Evolutionary conservation across 1,140 invertebrate genomes (phyloP).

Genomic region (Maniola jurtina): DNA sequence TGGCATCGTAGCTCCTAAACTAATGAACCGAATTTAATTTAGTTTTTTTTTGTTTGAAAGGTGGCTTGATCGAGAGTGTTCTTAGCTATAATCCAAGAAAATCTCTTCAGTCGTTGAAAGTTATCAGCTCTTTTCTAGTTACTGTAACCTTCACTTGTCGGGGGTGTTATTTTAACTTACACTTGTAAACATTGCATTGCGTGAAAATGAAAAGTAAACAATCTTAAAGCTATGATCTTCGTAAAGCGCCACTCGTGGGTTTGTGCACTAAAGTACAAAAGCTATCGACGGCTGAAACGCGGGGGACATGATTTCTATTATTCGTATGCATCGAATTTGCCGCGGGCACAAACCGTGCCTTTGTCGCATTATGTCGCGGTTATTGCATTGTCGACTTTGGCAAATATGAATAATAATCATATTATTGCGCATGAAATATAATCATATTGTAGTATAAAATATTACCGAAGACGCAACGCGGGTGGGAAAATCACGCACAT

Average conservation of each 20-base stretch:
- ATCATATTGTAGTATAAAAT: neutral
- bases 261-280: constrained; percentile 27
- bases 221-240: neutral
- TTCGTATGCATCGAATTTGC: constrained; percentile 55
- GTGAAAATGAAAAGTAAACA: constrained; percentile 10
- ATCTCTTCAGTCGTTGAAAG: too few species aligned
- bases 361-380: constrained; percentile 30
- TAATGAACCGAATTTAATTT: too few species aligned
- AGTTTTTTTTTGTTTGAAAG: too few species aligned
- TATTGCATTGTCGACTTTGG: constrained; percentile 25
- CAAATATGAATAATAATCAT: constrained; percentile 18
- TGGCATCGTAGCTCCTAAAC: too few species aligned
- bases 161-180: too few species aligned
- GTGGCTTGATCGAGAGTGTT: too few species aligned
- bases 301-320: constrained; percentile 51
- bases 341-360: constrained; percentile 35
- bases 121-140: too few species aligned
- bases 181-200: neutral
- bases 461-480: too few species aligned
- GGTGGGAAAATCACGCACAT: too few species aligned
- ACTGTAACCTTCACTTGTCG: too few species aligned
- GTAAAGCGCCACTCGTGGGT: constrained; percentile 10
- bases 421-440: neutral
- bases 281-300: constrained; percentile 31
- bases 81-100: too few species aligned